Evolutionary conservation across 2,113 vertebrate species (phyloP).

Genomic region (Gavialis gangeticus): DNA sequence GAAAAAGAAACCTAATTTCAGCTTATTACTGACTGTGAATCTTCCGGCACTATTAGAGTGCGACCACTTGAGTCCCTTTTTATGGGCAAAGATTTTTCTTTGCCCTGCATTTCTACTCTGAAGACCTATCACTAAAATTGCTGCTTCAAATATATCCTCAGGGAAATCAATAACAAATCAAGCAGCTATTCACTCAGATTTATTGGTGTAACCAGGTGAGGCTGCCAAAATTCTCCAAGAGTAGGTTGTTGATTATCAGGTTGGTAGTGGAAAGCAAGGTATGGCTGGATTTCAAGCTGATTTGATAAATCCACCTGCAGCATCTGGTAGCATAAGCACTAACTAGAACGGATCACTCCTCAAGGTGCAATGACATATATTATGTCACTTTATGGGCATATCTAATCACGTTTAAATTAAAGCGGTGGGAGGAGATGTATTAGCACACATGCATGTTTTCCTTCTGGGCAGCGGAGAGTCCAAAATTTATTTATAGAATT

Average conservation of each 20-base stretch:
- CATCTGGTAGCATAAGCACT: background rate
- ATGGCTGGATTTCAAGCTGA: background rate
- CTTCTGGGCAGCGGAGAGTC: background rate
- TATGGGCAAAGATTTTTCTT: conserved; percentile 8
- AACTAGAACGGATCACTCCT: background rate
- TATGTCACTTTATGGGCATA: background rate
- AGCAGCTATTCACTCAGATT: conserved; percentile 53
- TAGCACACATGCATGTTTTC: background rate
- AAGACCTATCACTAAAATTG: conserved; percentile 54
- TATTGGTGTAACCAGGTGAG: conserved; percentile 58
- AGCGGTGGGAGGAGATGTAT: background rate
- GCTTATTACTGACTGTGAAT: background rate
- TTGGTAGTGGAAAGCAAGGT: background rate
- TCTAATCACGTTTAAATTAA: background rate
- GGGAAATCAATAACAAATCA: conserved; percentile 76
- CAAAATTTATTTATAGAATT: background rate
- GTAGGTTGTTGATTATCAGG: conserved; percentile 25
- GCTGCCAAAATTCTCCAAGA: conserved; percentile 58
- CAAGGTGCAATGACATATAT: background rate
- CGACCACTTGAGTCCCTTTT: background rate
- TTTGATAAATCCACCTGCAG: background rate
- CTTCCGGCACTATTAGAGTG: background rate
- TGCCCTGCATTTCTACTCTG: background rate
- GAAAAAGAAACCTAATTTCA: background rate
- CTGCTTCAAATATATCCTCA: conserved; percentile 22